phyloP scores from a whole-genome alignment of 2,113 vertebrate species.

The Mohoua ochrocephala region DNA sequence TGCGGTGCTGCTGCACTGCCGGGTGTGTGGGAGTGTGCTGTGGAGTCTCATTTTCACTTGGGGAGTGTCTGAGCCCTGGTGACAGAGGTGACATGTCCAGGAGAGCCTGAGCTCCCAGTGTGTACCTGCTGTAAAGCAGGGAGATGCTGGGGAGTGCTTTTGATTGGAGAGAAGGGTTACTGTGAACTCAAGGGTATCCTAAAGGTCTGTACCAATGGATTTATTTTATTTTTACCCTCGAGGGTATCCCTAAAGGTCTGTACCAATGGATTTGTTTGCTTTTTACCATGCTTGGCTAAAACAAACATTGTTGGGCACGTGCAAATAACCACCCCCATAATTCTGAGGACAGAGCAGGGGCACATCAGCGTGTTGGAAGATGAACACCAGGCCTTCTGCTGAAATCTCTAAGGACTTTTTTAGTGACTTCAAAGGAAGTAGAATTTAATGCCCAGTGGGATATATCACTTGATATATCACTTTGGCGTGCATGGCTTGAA shows the following conservation, averaged over 20 bases:
- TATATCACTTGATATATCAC: not conserved
- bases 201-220: fast-evolving
- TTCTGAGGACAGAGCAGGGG: not conserved
- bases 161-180: not conserved
- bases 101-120: not conserved
- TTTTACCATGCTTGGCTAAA: not conserved
- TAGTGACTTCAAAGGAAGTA: not conserved
- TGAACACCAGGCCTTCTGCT: not conserved
- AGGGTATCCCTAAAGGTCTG: not conserved
- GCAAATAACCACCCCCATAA: not conserved
- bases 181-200: not conserved
- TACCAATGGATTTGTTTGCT: not conserved
- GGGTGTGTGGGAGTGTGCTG: not conserved
- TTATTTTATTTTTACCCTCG: too few species aligned
- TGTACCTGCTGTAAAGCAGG: too few species aligned
- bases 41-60: not conserved
- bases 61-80: not conserved
- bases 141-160: not conserved
- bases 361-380: fast-evolving
- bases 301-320: not conserved
- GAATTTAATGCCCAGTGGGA: not conserved
- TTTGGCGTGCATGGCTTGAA: not conserved
- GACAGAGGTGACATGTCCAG: not conserved
- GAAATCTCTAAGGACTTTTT: not conserved
- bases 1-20: not conserved